Base-by-base conservation (phyloP, 2,888 invertebrate genomes). In the Calephelis perditalis region DNA sequence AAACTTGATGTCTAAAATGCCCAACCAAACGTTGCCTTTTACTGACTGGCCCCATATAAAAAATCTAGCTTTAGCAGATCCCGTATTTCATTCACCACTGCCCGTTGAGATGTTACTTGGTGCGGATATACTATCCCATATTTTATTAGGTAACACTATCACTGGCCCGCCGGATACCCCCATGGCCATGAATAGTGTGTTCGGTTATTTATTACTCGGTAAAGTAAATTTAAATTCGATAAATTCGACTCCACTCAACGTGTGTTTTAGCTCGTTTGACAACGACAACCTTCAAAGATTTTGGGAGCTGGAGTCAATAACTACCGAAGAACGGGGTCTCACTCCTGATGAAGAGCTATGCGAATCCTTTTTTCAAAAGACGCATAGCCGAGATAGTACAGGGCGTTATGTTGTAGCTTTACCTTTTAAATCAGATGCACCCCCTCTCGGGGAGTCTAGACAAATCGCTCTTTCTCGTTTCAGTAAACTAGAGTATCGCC, bases 191-290 rank as follows among this genome's bases (percentile, higher is more conserved):
- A 56, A 40, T 56, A 56, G 37, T 12, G 12, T 56, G 3, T 4
- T 15, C 35, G 40, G 15, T 5, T 49, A 26, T 9, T 9, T 49
- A n/a, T 49, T 49, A 9, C 15, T 49, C 12, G 47, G 47, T 9
- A 26, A 49, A n/a, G 8, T 12, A 7, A 49, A 49, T 9, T 9
- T 49, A 8, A 15, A 49, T 9, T 12, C 47, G 12, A 15, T 3
- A 7, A 49, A 49, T 15, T 49, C 47, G 47, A 15, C 47, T 49
- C 26, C 47, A 49, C 47, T 49, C 26, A 37, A 56, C 9, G 56
- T 9, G 56, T 12, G 56, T 44, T 57, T 26, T 44, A 43, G 56
- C 44, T 57, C 56, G 26, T 57, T 57, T 57, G 26, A 57, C 44
- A 57, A 57, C 44, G 44, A 44, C 44, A 44, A 57, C 11, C 26